Base-by-base conservation (phyloP, 2,797 vertebrate genomes). In the Garrulus glandarius region DNA sequence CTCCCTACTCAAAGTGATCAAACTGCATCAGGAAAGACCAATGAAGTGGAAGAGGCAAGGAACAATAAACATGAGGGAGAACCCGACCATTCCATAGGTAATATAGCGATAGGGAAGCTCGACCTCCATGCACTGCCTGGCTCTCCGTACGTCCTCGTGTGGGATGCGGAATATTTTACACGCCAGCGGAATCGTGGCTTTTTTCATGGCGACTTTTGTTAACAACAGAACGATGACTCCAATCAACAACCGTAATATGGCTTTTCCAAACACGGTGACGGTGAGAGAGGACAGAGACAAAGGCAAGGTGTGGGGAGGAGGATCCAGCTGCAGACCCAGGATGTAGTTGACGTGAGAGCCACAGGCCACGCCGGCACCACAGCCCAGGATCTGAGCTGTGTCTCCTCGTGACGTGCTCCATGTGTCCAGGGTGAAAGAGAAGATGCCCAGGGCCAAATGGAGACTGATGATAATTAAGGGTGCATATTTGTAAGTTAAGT, bases 351-450 rank as follows among this genome's bases (percentile, higher is more conserved):
- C 70, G 20, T 99, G 99, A 30, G 98, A 99, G 24, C 98, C 99
- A 74, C 99, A 98, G 6, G 99, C 99, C 26, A 99, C 98, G 24
- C 99, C 99, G 1, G 99, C 99, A 4, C 99, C 99, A 2, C 98
- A 98, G 87, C 99, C 99, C 89, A 99, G 98, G 95, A 99, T 99
- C 96, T 99, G 98, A 36, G 99, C 99, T 0, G 99, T 99, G 98
- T 99, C 99, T 6, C 99, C 99, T 9, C 99, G 97, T 0, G 99
- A 99, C 2, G 99, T 99, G 98, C 99, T 99, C 99, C 99, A 99
- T 11, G 98, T 99, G 96, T 99, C 99, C 81, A 99, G 98, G 14
- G 98, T 99, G 96, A 99, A 99, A 63, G 99, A 99, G 97, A 99
- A 99, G 87, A 99, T 98, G 43, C 99, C 99, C 96, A 99, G 87